These are phyloP conservation scores for Leptonema lineaticorne DNA, from an alignment of 1,140 invertebrate genomes.

Conservation along the genomic window DNA sequence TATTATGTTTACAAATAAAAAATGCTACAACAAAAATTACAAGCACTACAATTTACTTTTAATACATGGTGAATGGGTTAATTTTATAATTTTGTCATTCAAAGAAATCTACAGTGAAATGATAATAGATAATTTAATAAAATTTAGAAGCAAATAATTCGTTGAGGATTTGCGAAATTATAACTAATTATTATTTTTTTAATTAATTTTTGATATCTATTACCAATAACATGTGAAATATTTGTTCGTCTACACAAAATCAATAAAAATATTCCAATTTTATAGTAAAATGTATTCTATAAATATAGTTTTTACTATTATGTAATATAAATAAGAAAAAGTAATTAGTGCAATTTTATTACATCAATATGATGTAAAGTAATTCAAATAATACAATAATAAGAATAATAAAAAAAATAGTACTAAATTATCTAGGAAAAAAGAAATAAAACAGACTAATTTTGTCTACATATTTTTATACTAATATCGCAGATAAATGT, in stretches of 20 bases:
- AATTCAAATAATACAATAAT: background rate
- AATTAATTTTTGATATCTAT: too few species aligned
- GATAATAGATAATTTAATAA: too few species aligned
- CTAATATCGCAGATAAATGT: background rate
- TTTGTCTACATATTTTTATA: background rate
- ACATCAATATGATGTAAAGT: conserved; percentile 9
- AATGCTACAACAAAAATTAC: too few species aligned
- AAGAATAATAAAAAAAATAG: background rate
- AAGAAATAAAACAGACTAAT: background rate
- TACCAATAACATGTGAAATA: too few species aligned
- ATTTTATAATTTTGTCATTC: background rate
- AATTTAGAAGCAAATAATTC: too few species aligned
- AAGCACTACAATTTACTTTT: too few species aligned
- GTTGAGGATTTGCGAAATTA: too few species aligned
- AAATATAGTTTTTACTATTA: background rate
- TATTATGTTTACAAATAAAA: too few species aligned
- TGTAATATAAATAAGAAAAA: too few species aligned
- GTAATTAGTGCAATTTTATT: background rate
- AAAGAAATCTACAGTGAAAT: background rate
- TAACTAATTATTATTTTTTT: too few species aligned
- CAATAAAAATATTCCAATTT: too few species aligned
- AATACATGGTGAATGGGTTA: conserved; percentile 12
- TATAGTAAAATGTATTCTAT: background rate
- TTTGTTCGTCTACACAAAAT: too few species aligned
- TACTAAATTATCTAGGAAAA: background rate